These are phyloP conservation scores for Eufriesea mexicana DNA, from an alignment of 1,140 invertebrate species.

Conservation along the genomic window DNA sequence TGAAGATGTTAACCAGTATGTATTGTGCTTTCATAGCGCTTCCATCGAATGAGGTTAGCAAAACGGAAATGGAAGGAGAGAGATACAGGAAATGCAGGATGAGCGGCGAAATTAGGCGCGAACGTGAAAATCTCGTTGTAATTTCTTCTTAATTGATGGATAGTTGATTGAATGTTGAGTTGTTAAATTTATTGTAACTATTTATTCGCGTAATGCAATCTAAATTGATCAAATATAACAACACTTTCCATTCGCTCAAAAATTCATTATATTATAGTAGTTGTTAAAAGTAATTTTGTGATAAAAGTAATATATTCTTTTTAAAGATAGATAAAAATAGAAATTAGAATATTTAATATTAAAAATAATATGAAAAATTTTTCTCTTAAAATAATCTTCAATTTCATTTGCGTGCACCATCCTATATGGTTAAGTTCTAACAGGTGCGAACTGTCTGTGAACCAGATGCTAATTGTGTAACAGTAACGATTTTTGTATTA, in stretches of 20 bases:
- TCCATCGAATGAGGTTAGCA: conserved; percentile 30
- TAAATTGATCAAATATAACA: background rate
- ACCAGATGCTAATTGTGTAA: conserved; percentile 16
- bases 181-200: background rate
- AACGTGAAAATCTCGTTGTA: background rate
- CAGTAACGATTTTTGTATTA: background rate
- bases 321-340: background rate
- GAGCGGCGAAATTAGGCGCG: conserved; percentile 29
- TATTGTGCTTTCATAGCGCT: conserved; percentile 19
- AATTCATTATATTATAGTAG: background rate
- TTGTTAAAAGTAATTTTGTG: background rate
- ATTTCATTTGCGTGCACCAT: background rate
- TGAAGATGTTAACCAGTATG: background rate
- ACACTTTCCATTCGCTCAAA: background rate
- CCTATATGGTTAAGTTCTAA: background rate
- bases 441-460: background rate
- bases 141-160: background rate
- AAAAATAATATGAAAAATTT: background rate
- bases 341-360: background rate
- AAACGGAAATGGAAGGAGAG: conserved; percentile 27
- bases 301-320: background rate
- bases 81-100: conserved; percentile 35
- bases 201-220: background rate
- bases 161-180: background rate
- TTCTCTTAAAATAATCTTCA: background rate